These are phyloP conservation scores for Zaprionus taronus DNA, from an alignment of 1,140 invertebrate species.

Conservation along the genomic window DNA sequence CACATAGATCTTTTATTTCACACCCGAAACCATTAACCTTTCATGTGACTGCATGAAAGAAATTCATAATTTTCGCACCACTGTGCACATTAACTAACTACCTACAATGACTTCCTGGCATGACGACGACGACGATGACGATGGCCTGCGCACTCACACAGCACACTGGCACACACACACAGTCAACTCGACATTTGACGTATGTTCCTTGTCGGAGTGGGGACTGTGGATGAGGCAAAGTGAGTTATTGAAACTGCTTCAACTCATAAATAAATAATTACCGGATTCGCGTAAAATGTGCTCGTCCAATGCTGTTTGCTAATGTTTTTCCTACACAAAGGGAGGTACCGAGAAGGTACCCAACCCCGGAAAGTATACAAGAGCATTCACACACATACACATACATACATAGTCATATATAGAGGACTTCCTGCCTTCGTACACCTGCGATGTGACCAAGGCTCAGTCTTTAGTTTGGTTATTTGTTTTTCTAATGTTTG, in stretches of 20 bases:
- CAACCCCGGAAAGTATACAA: neutral
- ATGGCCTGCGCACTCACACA: constrained; percentile 25
- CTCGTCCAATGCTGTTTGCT: constrained; percentile 60
- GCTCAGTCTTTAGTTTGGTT: constrained; percentile 48
- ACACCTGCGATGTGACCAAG: constrained; percentile 39
- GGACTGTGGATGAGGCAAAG: constrained; percentile 40
- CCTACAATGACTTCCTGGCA: constrained; percentile 76
- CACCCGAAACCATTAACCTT: constrained; percentile 19
- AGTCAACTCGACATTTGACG: constrained; percentile 60
- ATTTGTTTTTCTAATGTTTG: constrained; percentile 66
- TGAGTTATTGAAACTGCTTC: constrained; percentile 83
- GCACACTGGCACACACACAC: constrained; percentile 10
- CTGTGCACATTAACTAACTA: constrained; percentile 80
- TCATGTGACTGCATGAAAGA: constrained; percentile 24
- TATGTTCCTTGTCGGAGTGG: constrained; percentile 26
- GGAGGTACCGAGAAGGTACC: constrained; percentile 22
- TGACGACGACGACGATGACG: constrained; percentile 51
- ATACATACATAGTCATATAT: constrained; percentile 21
- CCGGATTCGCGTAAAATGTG: constrained; percentile 68
- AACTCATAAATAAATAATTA: constrained; percentile 84
- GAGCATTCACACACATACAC: constrained; percentile 7
- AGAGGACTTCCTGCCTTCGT: constrained; percentile 24
- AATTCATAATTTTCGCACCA: constrained; percentile 75
- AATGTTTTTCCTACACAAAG: constrained; percentile 58
- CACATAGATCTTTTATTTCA: neutral